Conservation (phyloP, 2,113 vertebrate species). For the Trichomycterus rosablanca region DNA sequence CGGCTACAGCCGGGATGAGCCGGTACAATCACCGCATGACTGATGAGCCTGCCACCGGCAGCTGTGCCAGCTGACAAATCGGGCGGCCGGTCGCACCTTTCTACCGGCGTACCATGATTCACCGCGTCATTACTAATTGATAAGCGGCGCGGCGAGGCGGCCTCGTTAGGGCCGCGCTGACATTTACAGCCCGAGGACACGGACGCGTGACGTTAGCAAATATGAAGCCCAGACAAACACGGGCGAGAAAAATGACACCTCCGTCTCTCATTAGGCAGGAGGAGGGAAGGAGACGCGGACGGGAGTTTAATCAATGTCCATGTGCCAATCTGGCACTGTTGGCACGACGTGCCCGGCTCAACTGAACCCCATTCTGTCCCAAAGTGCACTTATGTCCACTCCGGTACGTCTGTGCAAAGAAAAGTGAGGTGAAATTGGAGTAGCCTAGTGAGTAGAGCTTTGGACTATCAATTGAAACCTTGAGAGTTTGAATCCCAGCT, state of each 20-base stretch:
- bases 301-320: too few relatives aligned
- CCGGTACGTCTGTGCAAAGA: too few relatives aligned
- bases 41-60: constrained; percentile 33
- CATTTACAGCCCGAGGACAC: constrained; percentile 36
- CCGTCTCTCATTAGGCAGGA: not conserved
- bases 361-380: too few relatives aligned
- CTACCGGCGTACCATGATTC: constrained; percentile 57
- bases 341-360: too few relatives aligned
- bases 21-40: constrained; percentile 35
- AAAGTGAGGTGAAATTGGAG: too few relatives aligned
- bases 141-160: constrained; percentile 56
- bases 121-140: constrained; percentile 66
- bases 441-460: too few relatives aligned
- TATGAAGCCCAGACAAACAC: constrained; percentile 21
- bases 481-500: too few relatives aligned
- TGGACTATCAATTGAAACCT: too few relatives aligned
- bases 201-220: constrained; percentile 23
- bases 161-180: constrained; percentile 47
- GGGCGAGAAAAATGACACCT: not conserved
- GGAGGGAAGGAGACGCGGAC: not conserved
- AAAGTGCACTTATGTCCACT: too few relatives aligned
- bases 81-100: too few relatives aligned
- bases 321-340: too few relatives aligned
- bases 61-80: not conserved
- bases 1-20: not conserved